Conservation (phyloP, 2,888 invertebrate genomes). For the Phalera bucephala region DNA sequence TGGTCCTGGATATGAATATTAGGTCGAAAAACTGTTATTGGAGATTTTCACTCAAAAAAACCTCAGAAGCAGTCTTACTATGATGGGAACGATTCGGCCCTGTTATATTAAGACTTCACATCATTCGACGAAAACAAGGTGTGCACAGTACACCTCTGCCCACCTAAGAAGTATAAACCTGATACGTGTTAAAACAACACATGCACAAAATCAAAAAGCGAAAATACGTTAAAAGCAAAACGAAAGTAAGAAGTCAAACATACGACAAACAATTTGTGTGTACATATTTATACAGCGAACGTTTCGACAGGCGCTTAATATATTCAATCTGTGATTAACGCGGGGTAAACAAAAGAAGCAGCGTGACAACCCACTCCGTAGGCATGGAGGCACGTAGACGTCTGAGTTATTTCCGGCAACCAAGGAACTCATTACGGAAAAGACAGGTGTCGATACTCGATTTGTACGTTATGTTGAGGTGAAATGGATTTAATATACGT, state of each 20-base stretch:
- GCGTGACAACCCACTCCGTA: constrained; percentile 8
- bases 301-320: constrained; percentile 14
- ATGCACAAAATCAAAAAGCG: neutral
- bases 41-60: too few relatives aligned
- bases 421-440: constrained; percentile 20
- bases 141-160: too few relatives aligned
- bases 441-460: constrained; percentile 7
- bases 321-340: constrained; percentile 28
- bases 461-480: too few relatives aligned
- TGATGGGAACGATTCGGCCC: too few relatives aligned
- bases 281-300: neutral
- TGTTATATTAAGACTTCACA: too few relatives aligned
- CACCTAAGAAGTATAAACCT: too few relatives aligned
- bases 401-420: constrained; percentile 33
- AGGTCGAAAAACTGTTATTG: too few relatives aligned
- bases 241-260: constrained; percentile 22
- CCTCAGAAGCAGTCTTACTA: too few relatives aligned
- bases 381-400: constrained; percentile 12
- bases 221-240: constrained; percentile 2
- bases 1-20: too few relatives aligned
- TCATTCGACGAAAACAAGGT: too few relatives aligned
- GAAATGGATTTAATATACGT: too few relatives aligned
- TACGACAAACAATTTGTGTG: constrained; percentile 11
- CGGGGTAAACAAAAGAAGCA: constrained; percentile 22
- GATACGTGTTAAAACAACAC: too few relatives aligned